A percentile compares a stretch with the other conserved stretches of the same genome.
phyloP scores from a whole-genome alignment of 2,888 invertebrate species.

The Drepana falcataria region DNA sequence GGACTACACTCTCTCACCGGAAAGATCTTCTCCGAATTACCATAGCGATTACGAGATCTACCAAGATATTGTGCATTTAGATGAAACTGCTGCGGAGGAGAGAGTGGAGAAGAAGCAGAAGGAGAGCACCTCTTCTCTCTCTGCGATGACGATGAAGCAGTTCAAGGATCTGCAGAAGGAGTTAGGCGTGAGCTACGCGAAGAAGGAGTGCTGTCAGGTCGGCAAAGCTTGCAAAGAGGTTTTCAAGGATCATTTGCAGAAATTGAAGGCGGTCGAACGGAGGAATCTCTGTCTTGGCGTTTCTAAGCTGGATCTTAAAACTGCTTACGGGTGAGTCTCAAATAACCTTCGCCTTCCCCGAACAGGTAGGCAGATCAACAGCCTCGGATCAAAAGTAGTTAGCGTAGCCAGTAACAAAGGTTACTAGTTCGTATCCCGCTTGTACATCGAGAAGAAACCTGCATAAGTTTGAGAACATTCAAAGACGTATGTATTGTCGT shows the following conservation, averaged over 20 bases:
- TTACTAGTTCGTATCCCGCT: too few relatives aligned
- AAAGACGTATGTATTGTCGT: too few relatives aligned
- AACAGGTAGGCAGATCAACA: too few relatives aligned
- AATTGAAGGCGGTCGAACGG: constrained; percentile 35
- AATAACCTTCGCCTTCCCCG: too few relatives aligned
- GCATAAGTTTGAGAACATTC: too few relatives aligned
- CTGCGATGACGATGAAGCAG: constrained; percentile 51
- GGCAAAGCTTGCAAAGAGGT: constrained; percentile 44
- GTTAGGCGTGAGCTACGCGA: constrained; percentile 42
- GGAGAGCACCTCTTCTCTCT: constrained; percentile 26
- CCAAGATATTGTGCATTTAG: constrained; percentile 41
- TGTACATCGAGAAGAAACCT: too few relatives aligned
- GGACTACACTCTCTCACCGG: constrained; percentile 46
- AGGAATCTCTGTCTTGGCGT: constrained; percentile 46
- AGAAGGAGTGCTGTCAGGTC: constrained; percentile 53
- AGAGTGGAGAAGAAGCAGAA: constrained; percentile 21
- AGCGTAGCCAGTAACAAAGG: too few relatives aligned
- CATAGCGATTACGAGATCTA: constrained; percentile 55
- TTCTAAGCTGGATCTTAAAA: constrained; percentile 45
- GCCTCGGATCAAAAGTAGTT: constrained; percentile 7
- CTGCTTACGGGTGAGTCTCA: constrained; percentile 53
- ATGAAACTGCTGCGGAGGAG: constrained; percentile 24
- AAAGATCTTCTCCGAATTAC: constrained; percentile 41
- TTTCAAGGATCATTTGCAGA: constrained; percentile 43
- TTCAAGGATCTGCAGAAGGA: constrained; percentile 64